phyloP scores from a whole-genome alignment of 2,113 vertebrate species.

The Limnothrissa miodon region DNA sequence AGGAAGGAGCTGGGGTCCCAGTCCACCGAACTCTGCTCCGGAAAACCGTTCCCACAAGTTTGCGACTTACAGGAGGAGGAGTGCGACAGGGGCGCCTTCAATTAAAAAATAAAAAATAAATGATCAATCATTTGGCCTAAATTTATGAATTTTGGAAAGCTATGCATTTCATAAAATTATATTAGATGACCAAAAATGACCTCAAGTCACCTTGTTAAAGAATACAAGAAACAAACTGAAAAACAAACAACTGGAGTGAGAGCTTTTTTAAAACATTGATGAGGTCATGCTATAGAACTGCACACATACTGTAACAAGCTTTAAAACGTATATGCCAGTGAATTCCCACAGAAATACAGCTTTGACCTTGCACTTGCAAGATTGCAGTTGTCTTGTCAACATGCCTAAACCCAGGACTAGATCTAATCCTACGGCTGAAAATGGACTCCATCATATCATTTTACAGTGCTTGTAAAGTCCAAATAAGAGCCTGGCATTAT shows the following conservation, averaged over 20 bases:
- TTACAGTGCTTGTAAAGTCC: too few species aligned
- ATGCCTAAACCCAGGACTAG: background rate
- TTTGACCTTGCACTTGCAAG: background rate
- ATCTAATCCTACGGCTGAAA: background rate
- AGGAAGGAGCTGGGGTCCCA: slow-evolving; percentile 99
- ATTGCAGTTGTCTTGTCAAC: background rate
- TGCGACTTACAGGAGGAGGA: slow-evolving; percentile 89
- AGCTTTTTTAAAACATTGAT: background rate
- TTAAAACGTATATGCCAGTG: background rate
- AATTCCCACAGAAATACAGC: background rate
- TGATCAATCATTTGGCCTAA: background rate
- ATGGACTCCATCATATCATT: too few species aligned
- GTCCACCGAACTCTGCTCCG: slow-evolving; percentile 90
- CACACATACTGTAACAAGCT: background rate
- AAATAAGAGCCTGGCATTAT: too few species aligned
- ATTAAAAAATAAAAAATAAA: background rate
- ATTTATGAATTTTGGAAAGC: too few species aligned
- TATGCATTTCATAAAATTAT: background rate
- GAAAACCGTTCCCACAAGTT: slow-evolving; percentile 78
- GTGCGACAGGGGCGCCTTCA: slow-evolving; percentile 83
- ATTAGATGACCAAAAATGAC: too few species aligned
- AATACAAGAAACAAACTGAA: background rate
- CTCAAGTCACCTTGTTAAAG: too few species aligned
- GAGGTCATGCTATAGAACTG: background rate
- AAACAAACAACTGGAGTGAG: background rate